Conservation (phyloP, 2,888 invertebrate genomes). For the Phaedon cochleariae region DNA sequence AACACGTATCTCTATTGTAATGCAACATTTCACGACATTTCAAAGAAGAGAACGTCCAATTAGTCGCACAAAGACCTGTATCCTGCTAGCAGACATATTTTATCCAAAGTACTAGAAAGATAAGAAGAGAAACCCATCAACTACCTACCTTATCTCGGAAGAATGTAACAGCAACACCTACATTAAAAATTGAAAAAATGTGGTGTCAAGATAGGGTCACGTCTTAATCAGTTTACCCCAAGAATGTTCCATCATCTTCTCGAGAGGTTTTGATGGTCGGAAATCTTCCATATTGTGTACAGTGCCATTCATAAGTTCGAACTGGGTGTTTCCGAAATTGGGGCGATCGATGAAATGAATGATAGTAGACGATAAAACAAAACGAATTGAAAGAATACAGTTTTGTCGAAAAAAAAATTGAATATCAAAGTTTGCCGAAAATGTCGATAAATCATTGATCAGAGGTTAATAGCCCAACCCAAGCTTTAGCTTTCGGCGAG, state of each 20-base stretch:
- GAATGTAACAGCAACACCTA: slow-evolving; percentile 17
- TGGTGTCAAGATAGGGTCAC: slow-evolving; percentile 18
- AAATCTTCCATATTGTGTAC: no score
- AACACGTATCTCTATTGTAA: not conserved
- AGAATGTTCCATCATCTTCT: not conserved
- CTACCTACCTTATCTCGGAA: slow-evolving; percentile 2
- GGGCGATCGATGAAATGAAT: no score
- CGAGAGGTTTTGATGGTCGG: not conserved
- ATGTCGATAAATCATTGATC: no score
- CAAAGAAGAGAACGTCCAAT: slow-evolving; percentile 1
- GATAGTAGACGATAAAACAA: no score
- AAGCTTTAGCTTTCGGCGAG: no score
- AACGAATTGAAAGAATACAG: no score
- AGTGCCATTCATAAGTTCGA: no score
- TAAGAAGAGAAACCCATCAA: slow-evolving; percentile 4
- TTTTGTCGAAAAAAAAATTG: no score
- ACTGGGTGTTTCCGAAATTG: no score
- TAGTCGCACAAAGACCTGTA: not conserved
- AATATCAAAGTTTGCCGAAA: no score
- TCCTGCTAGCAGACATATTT: not conserved
- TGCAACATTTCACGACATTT: not conserved
- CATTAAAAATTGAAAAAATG: not conserved
- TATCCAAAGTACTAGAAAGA: slow-evolving; percentile 4
- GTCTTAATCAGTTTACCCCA: slow-evolving; percentile 12
- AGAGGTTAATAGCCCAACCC: no score